Percentiles rank a stretch among this genome's conserved stretches.
These are phyloP conservation scores for Phortica okadai DNA, from an alignment of 2,888 invertebrate genomes.

Conservation along the genomic window DNA sequence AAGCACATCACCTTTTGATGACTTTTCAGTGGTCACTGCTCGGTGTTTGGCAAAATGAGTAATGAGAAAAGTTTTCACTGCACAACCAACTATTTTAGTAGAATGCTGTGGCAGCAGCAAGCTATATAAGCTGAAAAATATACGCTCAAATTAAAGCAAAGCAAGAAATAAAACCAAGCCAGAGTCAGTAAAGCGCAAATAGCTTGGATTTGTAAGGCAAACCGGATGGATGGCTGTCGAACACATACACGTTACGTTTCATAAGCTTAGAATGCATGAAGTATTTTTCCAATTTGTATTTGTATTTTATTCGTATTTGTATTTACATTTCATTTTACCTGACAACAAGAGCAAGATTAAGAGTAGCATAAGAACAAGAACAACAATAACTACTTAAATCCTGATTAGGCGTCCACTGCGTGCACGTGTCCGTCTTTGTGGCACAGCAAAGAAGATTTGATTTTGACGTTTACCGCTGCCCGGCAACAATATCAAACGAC, in stretches of 20 bases:
- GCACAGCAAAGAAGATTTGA: conserved; percentile 59
- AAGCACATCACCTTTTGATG: conserved; percentile 26
- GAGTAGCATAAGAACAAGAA: background rate
- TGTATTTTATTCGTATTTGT: conserved; percentile 49
- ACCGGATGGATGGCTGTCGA: background rate
- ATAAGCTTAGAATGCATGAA: conserved; percentile 24
- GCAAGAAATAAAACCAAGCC: no score
- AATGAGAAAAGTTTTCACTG: conserved; percentile 68
- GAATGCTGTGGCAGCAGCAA: background rate
- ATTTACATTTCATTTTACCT: conserved; percentile 33
- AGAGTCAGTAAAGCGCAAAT: no score
- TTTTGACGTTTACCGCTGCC: conserved; percentile 52
- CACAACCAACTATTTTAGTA: no score
- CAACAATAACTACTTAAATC: conserved; percentile 38
- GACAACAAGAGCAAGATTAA: background rate
- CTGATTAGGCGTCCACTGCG: conserved; percentile 56
- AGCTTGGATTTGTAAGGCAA: background rate
- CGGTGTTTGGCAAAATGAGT: conserved; percentile 64
- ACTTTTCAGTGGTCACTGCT: conserved; percentile 47
- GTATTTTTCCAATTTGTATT: conserved; percentile 43
- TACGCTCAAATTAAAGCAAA: background rate
- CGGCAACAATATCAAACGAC: conserved; percentile 69
- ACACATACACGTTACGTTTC: conserved; percentile 47
- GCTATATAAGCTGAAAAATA: background rate
- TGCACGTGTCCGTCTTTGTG: conserved; percentile 45